Percentiles rank a stretch among this genome's conserved stretches.
Conservation (phyloP, 2,113 vertebrate genomes). For the Sinocyclocheilus anophthalmus region DNA sequence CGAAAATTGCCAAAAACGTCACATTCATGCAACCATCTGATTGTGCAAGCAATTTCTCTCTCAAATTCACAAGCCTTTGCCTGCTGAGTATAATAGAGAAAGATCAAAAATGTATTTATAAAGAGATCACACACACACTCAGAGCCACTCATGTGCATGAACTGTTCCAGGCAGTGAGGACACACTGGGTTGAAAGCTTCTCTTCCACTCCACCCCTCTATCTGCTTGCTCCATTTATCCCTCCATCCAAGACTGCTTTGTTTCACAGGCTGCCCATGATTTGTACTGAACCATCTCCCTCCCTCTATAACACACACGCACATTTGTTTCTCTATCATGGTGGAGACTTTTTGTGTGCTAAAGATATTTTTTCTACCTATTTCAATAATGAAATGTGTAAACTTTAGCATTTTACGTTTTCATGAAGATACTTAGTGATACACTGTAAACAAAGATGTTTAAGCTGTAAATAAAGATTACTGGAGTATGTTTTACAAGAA, state of each 20-base stretch:
- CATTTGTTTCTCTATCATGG: background rate
- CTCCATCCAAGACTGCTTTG: conserved; percentile 16
- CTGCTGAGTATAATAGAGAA: background rate
- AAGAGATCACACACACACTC: background rate
- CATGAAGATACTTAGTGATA: background rate
- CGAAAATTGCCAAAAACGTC: background rate
- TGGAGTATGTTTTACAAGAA: too few species aligned
- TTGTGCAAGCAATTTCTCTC: background rate
- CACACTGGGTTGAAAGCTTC: conserved; percentile 30
- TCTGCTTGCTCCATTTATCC: conserved; percentile 23
- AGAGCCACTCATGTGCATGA: conserved; percentile 28
- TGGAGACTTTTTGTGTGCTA: background rate
- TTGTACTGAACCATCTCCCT: background rate
- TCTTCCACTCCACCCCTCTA: conserved; percentile 16
- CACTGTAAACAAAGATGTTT: too few species aligned
- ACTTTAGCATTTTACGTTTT: background rate
- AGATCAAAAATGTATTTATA: background rate
- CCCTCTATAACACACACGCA: background rate
- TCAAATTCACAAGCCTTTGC: background rate
- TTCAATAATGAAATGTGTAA: background rate
- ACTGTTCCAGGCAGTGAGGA: conserved; percentile 14
- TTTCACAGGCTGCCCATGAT: conserved; percentile 12
- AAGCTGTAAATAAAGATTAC: too few species aligned
- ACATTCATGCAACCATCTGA: background rate
- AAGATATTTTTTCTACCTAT: background rate